phyloP scores from a whole-genome alignment of 2,113 vertebrate genomes.

The Corythoichthys intestinalis region DNA sequence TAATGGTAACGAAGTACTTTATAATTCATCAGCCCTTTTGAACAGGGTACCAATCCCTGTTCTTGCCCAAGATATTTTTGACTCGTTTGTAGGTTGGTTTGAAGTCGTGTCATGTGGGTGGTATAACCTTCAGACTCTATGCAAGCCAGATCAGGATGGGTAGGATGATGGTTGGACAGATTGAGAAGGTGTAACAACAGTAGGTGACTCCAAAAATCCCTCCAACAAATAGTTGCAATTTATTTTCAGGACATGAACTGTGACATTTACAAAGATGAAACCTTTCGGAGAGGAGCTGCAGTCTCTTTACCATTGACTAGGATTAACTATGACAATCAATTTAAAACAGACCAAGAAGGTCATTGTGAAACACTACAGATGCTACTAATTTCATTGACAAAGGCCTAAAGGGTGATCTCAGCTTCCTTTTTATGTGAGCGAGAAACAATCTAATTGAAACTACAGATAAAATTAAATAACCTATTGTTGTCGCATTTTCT shows the following conservation, averaged over 20 bases:
- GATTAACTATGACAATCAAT: not conserved
- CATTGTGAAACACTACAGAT: not conserved
- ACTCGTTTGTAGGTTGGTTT: not conserved
- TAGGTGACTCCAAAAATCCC: not conserved
- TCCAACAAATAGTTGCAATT: not conserved
- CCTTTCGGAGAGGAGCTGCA: not conserved
- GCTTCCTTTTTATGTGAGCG: not conserved
- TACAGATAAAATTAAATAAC: not conserved
- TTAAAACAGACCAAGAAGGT: constrained; percentile 1
- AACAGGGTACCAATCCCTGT: not conserved
- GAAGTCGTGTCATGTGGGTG: not conserved
- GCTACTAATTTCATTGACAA: not conserved
- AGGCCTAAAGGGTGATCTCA: not conserved
- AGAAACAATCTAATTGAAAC: not conserved
- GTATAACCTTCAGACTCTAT: not conserved
- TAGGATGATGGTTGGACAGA: not conserved
- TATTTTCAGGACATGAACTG: not conserved
- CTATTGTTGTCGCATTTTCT: not conserved
- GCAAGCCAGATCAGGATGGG: not conserved
- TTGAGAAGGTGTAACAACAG: not conserved
- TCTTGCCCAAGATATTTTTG: not conserved
- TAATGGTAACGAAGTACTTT: not conserved
- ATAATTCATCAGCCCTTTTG: not conserved
- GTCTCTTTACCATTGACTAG: not conserved
- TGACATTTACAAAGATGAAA: not conserved